Percentiles rank a stretch among this genome's conserved stretches.
Evolutionary conservation across 1,140 invertebrate species (phyloP).

Genomic region (Chrysomallon squamiferum): DNA sequence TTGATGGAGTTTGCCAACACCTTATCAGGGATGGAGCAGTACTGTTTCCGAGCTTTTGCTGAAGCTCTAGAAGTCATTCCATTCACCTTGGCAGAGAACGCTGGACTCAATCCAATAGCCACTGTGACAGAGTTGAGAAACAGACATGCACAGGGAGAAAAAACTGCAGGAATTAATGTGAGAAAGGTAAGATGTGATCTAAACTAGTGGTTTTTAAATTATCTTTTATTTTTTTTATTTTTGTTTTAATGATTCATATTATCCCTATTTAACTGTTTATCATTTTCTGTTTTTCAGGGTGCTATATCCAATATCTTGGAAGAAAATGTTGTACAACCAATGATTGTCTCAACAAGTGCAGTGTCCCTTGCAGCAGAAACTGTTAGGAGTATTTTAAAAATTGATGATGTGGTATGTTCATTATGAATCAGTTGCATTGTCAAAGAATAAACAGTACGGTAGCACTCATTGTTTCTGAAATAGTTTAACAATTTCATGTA

Average conservation of each 20-base stretch:
- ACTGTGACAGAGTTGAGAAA: constrained; percentile 97
- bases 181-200: constrained; percentile 71
- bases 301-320: constrained; percentile 95
- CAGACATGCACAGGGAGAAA: constrained; percentile 85
- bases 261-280: too few species aligned
- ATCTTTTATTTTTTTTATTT: too few species aligned
- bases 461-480: not conserved
- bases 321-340: constrained; percentile 97
- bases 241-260: too few species aligned
- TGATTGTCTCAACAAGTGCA: constrained; percentile 92
- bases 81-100: constrained; percentile 98
- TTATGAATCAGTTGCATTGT: not conserved
- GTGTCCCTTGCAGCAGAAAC: constrained; percentile 96
- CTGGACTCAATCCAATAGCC: constrained; percentile 95
- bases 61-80: constrained; percentile 97
- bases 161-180: constrained; percentile 93
- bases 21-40: constrained; percentile 90
- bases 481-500: not conserved
- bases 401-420: constrained; percentile 89
- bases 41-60: constrained; percentile 92
- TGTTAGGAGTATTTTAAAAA: constrained; percentile 97
- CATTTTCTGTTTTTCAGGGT: constrained; percentile 68
- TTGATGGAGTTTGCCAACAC: constrained; percentile 84
- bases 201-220: too few species aligned
- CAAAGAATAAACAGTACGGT: not conserved